phyloP scores from a whole-genome alignment of 2,113 vertebrate genomes.

The Ranitomeya variabilis region DNA sequence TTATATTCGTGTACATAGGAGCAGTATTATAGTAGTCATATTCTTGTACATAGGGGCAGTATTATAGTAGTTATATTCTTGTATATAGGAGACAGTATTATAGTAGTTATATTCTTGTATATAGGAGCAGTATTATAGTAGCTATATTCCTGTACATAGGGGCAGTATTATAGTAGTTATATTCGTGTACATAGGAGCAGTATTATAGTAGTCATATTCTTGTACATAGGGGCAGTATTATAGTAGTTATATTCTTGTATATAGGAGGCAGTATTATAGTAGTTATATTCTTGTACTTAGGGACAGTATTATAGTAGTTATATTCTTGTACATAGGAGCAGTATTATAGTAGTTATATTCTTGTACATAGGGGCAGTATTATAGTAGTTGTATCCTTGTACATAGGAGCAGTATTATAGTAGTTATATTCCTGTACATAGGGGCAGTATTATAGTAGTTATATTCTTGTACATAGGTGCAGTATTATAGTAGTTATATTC shows the following conservation, averaged over 20 bases:
- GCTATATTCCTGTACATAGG: neutral
- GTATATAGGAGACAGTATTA: no score
- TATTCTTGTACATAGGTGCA: neutral
- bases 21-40: neutral
- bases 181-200: neutral
- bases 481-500: slow-evolving; percentile 7
- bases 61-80: neutral
- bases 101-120: neutral
- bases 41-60: neutral
- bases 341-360: neutral
- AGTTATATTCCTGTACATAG: no score
- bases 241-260: neutral
- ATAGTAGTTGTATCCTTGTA: no score
- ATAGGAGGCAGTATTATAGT: neutral
- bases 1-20: neutral
- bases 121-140: neutral
- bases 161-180: slow-evolving; percentile 15
- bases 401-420: no score
- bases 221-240: neutral
- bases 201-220: neutral
- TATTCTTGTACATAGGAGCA: no score
- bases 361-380: neutral
- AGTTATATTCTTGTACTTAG: neutral
- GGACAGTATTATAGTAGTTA: no score
- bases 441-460: no score